Evolutionary conservation across 2,113 vertebrate genomes (phyloP), one percentile per base, ranked within the genome.

Genomic region (Prionailurus bengalensis): DNA sequence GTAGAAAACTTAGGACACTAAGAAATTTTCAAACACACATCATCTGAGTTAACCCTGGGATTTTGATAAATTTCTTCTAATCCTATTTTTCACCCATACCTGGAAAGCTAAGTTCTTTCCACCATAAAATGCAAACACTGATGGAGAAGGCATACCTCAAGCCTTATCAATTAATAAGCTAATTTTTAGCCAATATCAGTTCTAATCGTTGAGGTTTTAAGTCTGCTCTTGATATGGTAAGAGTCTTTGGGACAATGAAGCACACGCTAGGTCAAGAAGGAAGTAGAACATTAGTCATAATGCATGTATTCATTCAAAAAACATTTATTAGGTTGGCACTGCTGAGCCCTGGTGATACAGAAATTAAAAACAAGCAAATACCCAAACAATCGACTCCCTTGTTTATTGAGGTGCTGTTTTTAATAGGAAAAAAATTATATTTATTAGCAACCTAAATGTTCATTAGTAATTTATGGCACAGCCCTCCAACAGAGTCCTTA

Each of bases 271-370:
- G 68, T 84, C 74, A 58, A 73, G 53, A 73, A n/a, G n/a, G n/a
- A 93, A 63, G 31, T 70, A 51, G 58, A 42, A 15, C 19, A 16
- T 78, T 58, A 39, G 61, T 79, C 92, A 66, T 48, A 42, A 42
- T 79, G 48, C 61, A 86, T 39, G 78, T 53, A 86, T 66, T 76
- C 70, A 86, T 42, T 93, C 92, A 93, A 31, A 83, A 29, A 92
- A 51, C 27, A 53, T 66, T 78, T 87, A 55, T 85, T 45, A 86
- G 29, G 61, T 61, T 53, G 83, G 83, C 61, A n/a, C 39, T n/a
- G 29, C 71, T 86, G 83, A 55, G 73, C 42, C 82, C 83, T 68
- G 61, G 36, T 68, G 61, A 68, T 58, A 55, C 33, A 87, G 92
- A 87, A 68, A 87, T 58, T 45, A 25, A 68, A 93, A 86, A 66